These are phyloP conservation scores for Phaedon cochleariae DNA, from an alignment of 2,888 invertebrate species.

Conservation along the genomic window DNA sequence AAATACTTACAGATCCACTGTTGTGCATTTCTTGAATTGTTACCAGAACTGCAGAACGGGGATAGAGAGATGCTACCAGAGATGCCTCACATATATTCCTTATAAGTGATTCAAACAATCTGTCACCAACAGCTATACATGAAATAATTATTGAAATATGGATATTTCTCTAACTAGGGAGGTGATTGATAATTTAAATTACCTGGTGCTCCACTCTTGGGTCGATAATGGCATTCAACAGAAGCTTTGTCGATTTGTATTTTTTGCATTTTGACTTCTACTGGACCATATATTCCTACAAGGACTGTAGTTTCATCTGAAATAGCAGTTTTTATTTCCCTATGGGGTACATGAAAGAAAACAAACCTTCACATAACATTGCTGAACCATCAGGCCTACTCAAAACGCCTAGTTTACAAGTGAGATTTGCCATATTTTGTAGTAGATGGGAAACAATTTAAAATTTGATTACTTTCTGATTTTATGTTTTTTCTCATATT, in stretches of 20 bases:
- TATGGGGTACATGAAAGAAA: neutral
- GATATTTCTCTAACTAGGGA: too few species aligned
- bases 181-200: conserved; percentile 13
- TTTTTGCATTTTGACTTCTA: conserved; percentile 80
- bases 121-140: conserved; percentile 69
- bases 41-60: conserved; percentile 80
- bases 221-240: conserved; percentile 81
- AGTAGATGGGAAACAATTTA: too few species aligned
- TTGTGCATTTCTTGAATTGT: conserved; percentile 89
- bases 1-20: conserved; percentile 74
- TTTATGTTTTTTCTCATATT: too few species aligned
- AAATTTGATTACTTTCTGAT: too few species aligned
- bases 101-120: conserved; percentile 78
- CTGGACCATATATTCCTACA: conserved; percentile 83
- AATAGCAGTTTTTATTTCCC: conserved; percentile 45
- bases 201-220: conserved; percentile 79
- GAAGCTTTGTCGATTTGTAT: conserved; percentile 80
- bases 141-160: too few species aligned
- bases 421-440: conserved; percentile 34
- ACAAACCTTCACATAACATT: conserved; percentile 76
- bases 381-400: conserved; percentile 82
- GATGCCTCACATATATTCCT: conserved; percentile 80
- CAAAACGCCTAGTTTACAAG: conserved; percentile 72
- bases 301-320: conserved; percentile 80
- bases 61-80: conserved; percentile 76